A percentile compares a stretch with the other conserved stretches of the same genome.
phyloP scores from a whole-genome alignment of 2,113 vertebrate species.

The Callorhinus ursinus region DNA sequence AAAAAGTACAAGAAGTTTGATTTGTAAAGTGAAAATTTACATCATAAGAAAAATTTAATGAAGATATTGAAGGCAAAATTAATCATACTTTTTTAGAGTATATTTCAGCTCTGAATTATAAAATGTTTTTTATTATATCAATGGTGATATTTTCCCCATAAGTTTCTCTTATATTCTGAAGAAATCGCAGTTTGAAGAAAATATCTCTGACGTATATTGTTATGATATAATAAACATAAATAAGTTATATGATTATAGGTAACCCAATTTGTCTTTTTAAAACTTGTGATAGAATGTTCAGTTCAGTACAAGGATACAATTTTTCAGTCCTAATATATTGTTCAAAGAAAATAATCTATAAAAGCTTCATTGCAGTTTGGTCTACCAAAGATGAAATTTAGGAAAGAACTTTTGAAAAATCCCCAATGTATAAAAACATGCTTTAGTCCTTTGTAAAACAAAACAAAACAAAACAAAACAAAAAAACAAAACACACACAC shows the following conservation, averaged over 20 bases:
- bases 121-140: not conserved
- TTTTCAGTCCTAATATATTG: not conserved
- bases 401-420: not conserved
- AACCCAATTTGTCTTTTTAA: not conserved
- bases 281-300: not conserved
- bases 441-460: not conserved
- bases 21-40: not conserved
- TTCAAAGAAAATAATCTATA: not conserved
- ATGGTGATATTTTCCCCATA: not conserved
- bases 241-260: not conserved
- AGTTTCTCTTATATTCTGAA: not conserved
- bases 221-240: not conserved
- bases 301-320: not conserved
- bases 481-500: not conserved
- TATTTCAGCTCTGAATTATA: not conserved
- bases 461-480: not conserved
- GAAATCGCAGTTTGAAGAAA: not conserved
- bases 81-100: not conserved
- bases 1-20: not conserved
- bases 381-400: not conserved
- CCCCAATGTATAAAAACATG: not conserved
- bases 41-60: not conserved
- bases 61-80: not conserved
- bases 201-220: not conserved
- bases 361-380: not conserved